A percentile compares a stretch with the other conserved stretches of the same genome.
These are phyloP conservation scores for Drosophila flavopinicola DNA, from an alignment of 2,888 invertebrate genomes.

Conservation along the genomic window DNA sequence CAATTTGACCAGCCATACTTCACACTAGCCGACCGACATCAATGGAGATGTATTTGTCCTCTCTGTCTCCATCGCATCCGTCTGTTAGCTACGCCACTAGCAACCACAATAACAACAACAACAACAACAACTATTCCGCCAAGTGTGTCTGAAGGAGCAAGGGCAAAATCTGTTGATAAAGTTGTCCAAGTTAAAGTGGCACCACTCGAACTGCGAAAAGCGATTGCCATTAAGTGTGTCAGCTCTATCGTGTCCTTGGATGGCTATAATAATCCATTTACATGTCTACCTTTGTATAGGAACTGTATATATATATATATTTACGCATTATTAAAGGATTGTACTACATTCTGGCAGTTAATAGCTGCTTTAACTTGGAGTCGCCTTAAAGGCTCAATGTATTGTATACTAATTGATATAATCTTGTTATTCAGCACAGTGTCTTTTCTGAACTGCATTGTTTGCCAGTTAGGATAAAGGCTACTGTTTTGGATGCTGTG, in stretches of 20 bases:
- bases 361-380: slow-evolving; percentile 7
- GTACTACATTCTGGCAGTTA: not conserved
- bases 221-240: slow-evolving; percentile 60
- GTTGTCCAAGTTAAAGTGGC: slow-evolving; percentile 65
- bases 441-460: slow-evolving; percentile 24
- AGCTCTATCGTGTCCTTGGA: slow-evolving; percentile 26
- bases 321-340: slow-evolving; percentile 49
- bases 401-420: slow-evolving; percentile 48
- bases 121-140: slow-evolving; percentile 30
- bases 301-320: too few relatives aligned
- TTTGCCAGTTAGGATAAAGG: too few relatives aligned
- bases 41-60: slow-evolving; percentile 42
- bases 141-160: not conserved
- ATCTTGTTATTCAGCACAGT: slow-evolving; percentile 24
- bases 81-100: slow-evolving; percentile 16
- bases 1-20: not conserved
- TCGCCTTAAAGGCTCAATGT: slow-evolving; percentile 10
- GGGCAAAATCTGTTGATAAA: slow-evolving; percentile 56
- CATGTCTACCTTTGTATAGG: slow-evolving; percentile 28
- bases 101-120: slow-evolving; percentile 28
- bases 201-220: slow-evolving; percentile 41
- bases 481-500: not conserved
- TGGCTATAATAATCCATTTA: slow-evolving; percentile 30
- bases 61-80: slow-evolving; percentile 24
- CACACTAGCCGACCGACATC: slow-evolving; percentile 27